Evolutionary conservation across 2,797 vertebrate genomes (phyloP).

Genomic region (Pogoniulus pusillus): DNA sequence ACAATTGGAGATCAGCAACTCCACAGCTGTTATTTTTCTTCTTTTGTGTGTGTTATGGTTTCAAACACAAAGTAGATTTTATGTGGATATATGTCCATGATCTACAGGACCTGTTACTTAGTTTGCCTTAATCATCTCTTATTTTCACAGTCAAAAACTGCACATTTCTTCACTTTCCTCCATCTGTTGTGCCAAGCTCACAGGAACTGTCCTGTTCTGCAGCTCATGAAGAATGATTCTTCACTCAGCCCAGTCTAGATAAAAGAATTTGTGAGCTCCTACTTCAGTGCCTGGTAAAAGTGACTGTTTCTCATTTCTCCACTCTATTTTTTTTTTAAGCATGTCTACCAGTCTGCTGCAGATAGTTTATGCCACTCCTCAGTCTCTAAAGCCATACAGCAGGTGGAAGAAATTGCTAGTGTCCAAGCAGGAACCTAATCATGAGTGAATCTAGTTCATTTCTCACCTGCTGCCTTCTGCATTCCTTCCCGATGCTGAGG

Average conservation of each 20-base stretch:
- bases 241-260: not conserved
- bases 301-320: too few relatives aligned
- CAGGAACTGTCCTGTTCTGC: not conserved
- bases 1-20: not conserved
- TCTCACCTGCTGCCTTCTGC: too few relatives aligned
- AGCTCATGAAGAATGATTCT: not conserved
- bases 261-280: not conserved
- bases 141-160: not conserved
- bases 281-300: not conserved
- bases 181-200: not conserved
- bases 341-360: too few relatives aligned
- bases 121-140: not conserved
- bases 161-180: not conserved
- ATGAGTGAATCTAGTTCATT: too few relatives aligned
- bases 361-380: too few relatives aligned
- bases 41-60: not conserved
- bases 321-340: too few relatives aligned
- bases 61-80: not conserved
- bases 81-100: not conserved
- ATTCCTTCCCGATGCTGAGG: too few relatives aligned
- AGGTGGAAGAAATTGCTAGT: too few relatives aligned
- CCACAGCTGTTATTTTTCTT: not conserved
- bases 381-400: too few relatives aligned
- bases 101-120: not conserved
- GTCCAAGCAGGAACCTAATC: too few relatives aligned